Base-by-base conservation (phyloP, 2,797 vertebrate species). In the Sebastes miniatus region DNA sequence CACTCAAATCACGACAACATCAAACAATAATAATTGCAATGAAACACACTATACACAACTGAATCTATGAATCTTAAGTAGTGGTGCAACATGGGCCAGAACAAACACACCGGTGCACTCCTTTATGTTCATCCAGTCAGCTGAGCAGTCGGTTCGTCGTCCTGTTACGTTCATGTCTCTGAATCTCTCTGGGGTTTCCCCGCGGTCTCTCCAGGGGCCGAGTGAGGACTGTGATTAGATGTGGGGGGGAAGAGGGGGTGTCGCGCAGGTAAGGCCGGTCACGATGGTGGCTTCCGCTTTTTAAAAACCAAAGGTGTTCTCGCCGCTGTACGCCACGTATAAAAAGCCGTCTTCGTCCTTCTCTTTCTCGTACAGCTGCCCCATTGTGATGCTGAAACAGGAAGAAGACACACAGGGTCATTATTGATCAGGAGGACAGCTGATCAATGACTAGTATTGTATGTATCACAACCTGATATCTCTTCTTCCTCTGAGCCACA, bases 261-360 rank as follows among this genome's bases (percentile, higher is more conserved):
- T 69, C 25, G 61, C 24, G 69, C 65, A 54, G 73, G 78, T 65
- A 52, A 69, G 77, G 81, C 69, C 61, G 58, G 72, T 73, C 68
- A 25, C 27, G 13, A 27, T 50, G 13, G 12, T 25, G 58, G 79
- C 75, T 61, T 64, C 66, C 11, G 1, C 6, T 36, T 58, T 77
- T 96, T 95, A 97, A 91, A 96, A 96, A 88, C 98, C 98, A 65
- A 99, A 99, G 4, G 98, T 99, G 94, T 99, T 99, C 93, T 99
- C 98, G 62, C 98, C 98, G 47, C 98, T 99, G 96, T 99, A 99
- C 25, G 98, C 98, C 95, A 99, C 97, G 18, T 99, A 99, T 93
- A 99, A 96, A 97, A 99, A 99, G 90, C 98, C 98, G 18, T 99
- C 98, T 91, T 99, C 98, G 50, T 99, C 98, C 91, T 98, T 98